phyloP scores from a whole-genome alignment of 2,888 invertebrate genomes.

The Oscheius sp. region DNA sequence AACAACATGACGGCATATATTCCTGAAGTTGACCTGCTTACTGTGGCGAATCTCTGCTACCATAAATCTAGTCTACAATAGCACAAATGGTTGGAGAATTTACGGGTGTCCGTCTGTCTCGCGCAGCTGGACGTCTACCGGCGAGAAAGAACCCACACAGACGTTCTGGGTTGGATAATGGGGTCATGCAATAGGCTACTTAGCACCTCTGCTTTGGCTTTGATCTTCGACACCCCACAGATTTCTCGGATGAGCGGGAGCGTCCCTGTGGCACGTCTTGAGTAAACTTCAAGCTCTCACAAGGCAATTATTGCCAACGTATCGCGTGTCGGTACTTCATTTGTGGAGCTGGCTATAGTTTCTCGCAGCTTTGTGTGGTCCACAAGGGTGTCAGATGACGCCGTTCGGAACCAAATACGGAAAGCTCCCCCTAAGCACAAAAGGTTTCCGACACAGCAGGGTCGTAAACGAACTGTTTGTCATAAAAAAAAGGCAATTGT shows the following conservation, averaged over 20 bases:
- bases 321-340: constrained; percentile 35
- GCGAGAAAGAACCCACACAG: constrained; percentile 2
- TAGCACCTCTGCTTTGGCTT: constrained; percentile 9
- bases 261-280: constrained; percentile 8
- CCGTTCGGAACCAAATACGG: neutral
- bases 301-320: constrained; percentile 27
- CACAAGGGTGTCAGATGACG: constrained; percentile 18
- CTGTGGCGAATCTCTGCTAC: constrained; percentile 14
- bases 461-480: constrained; percentile 12
- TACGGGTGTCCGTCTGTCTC: constrained; percentile 31
- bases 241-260: neutral
- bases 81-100: constrained; percentile 34
- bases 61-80: constrained; percentile 36
- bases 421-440: constrained; percentile 10
- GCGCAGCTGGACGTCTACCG: constrained; percentile 16
- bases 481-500: too few relatives aligned
- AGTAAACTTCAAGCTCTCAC: constrained; percentile 10
- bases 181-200: constrained; percentile 5
- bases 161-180: neutral
- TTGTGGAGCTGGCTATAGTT: constrained; percentile 30
- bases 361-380: constrained; percentile 30
- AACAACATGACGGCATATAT: neutral
- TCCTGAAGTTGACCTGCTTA: constrained; percentile 4
- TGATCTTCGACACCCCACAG: neutral
- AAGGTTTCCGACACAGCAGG: constrained; percentile 31